Conservation (phyloP, 2,888 invertebrate genomes). For the Lomographa bimaculata region DNA sequence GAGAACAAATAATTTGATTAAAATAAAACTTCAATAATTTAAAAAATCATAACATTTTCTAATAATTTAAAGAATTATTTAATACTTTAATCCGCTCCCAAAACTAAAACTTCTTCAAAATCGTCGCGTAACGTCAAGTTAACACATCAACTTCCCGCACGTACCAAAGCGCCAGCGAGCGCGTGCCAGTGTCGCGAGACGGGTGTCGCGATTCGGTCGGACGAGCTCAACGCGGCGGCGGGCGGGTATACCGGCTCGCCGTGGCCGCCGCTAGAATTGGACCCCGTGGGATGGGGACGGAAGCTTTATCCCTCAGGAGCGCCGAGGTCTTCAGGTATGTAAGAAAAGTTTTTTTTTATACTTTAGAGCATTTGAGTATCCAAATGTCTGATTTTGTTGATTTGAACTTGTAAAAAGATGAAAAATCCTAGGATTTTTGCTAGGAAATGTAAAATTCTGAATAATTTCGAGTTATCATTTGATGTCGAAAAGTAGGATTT, state of each 20-base stretch:
- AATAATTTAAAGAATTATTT: constrained; percentile 2
- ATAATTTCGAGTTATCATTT: too few species aligned
- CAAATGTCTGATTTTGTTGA: too few species aligned
- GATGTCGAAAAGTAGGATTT: too few species aligned
- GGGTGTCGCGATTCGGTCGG: constrained; percentile 88
- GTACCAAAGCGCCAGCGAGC: constrained; percentile 33
- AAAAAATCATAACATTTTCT: not conserved
- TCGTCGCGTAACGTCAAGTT: not conserved
- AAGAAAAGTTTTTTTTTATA: not conserved
- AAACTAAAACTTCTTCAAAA: too few species aligned
- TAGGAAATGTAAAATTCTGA: too few species aligned
- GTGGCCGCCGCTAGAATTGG: constrained; percentile 90
- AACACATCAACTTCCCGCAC: not conserved
- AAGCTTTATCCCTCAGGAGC: constrained; percentile 90
- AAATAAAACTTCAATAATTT: too few species aligned
- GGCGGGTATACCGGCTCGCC: constrained; percentile 91
- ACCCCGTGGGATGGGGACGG: constrained; percentile 91
- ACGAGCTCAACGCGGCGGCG: constrained; percentile 88
- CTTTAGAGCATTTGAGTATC: too few species aligned
- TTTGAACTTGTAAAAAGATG: too few species aligned
- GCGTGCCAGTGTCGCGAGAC: constrained; percentile 60
- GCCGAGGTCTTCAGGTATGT: constrained; percentile 84
- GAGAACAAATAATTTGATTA: too few species aligned
- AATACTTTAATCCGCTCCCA: too few species aligned
- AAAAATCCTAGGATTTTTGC: too few species aligned